Evolutionary conservation across 1,140 invertebrate genomes (phyloP), one percentile per base, ranked within the genome.

Genomic region (Globodera ellingtonae): DNA sequence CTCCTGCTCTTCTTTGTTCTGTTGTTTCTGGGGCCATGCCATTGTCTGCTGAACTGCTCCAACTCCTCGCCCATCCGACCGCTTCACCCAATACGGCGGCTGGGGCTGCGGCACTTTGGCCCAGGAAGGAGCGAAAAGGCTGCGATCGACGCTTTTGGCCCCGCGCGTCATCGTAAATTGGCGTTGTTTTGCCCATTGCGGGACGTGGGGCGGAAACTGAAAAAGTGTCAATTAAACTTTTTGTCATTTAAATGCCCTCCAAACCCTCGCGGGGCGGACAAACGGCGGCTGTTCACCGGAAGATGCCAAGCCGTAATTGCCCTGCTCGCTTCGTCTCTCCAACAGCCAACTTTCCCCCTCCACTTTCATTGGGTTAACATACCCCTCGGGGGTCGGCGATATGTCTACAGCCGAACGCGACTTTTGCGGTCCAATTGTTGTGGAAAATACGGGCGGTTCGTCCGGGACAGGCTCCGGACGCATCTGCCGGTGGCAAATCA

Each of bases 381-480:
- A 75, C 13, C 73, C 72, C 48, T 73, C 46, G 44, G 21, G 18
- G 56, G 79, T 77, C 0, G 84, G 24, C n/a, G 85, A 47, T 6
- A 82, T 62, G 52, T 72, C 50, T 3, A 21, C 52, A 7, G 48
- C 15, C 3, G 46, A 50, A 65, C 48, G 66, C 21, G 59, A 75
- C 47, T 74, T 52, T 15, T 83, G 48, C 56, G 86, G 86, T 44
- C 86, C 86, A 21, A 70, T 82, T 71, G 82, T 84, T 6, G 87
- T 59, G 9, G 84, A 84, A 72, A 84, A 89, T 67, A 80, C 82
- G 21, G 89, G 78, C 44, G 87, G 87, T 75, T 88, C 85, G 15
- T 78, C 80, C 44, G 79, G 78, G 46, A 79, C 75, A 7, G 83
- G 83, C 35, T 80, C 67, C 3, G 80, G 75, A 24, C 62, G 80